Conservation (phyloP, 2,888 invertebrate species). For the Metopia argyrocephala region DNA sequence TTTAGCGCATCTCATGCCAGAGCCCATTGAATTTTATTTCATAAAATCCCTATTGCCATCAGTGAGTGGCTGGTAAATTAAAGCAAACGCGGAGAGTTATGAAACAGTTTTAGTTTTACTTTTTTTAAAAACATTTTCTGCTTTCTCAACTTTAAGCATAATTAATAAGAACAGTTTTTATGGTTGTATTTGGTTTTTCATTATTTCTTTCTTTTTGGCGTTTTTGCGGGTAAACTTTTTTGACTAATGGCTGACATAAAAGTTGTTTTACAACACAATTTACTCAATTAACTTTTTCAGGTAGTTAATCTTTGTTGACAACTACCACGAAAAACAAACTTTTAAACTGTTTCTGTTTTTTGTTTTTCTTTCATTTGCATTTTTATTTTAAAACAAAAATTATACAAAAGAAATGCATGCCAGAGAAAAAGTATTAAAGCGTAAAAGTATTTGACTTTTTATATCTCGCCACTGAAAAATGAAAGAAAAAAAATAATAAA, state of each 20-base stretch:
- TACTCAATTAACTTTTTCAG: conserved; percentile 77
- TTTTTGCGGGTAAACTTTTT: conserved; percentile 56
- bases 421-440: neutral
- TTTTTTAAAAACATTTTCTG: conserved; percentile 73
- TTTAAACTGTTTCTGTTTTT: conserved; percentile 25
- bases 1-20: too few relatives aligned
- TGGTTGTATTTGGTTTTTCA: conserved; percentile 50
- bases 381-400: neutral
- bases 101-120: too few relatives aligned
- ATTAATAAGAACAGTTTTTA: conserved; percentile 73
- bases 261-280: conserved; percentile 68
- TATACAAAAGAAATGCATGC: neutral
- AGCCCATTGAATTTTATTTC: neutral
- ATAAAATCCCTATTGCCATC: conserved; percentile 33
- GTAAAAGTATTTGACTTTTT: conserved; percentile 4
- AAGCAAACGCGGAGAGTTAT: conserved; percentile 21
- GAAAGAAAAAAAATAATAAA: too few relatives aligned
- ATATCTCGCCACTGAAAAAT: too few relatives aligned
- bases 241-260: conserved; percentile 69
- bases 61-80: conserved; percentile 28
- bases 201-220: conserved; percentile 57
- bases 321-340: conserved; percentile 60
- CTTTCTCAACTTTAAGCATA: conserved; percentile 75
- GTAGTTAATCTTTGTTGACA: conserved; percentile 74
- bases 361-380: conserved; percentile 1